Percentiles rank a stretch among this genome's conserved stretches.
phyloP scores from a whole-genome alignment of 2,888 invertebrate genomes.

The Anthophora plumipes region DNA sequence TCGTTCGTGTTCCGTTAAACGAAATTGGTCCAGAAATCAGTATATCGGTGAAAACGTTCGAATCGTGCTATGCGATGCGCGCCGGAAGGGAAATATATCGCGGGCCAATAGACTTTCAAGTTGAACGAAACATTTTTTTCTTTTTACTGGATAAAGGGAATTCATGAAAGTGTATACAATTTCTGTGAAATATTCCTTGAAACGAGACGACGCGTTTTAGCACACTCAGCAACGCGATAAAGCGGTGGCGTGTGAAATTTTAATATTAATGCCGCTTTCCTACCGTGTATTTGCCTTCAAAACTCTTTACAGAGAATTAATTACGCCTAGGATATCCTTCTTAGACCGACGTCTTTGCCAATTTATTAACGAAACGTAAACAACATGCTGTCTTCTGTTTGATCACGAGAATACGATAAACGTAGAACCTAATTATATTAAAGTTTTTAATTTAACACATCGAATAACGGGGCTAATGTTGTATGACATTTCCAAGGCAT shows the following conservation, averaged over 20 bases:
- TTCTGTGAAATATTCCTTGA: neutral
- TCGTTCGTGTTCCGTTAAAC: constrained; percentile 14
- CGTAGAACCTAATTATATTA: no score
- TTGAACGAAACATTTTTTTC: neutral
- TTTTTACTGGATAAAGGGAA: neutral
- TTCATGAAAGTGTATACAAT: neutral
- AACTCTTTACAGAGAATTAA: neutral
- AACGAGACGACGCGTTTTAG: neutral
- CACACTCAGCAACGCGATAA: neutral
- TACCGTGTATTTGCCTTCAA: neutral
- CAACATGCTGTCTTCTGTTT: neutral
- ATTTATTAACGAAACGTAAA: neutral
- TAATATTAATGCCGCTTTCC: constrained; percentile 17
- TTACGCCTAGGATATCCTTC: neutral
- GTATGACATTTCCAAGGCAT: no score
- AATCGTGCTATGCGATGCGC: neutral
- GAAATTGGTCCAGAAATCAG: constrained; percentile 29
- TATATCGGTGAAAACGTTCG: neutral
- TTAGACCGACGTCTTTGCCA: neutral
- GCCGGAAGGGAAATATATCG: neutral
- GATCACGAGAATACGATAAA: no score
- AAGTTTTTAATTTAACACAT: no score
- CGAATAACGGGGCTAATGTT: no score
- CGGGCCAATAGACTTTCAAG: neutral
- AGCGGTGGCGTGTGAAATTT: constrained; percentile 9